These are phyloP conservation scores for Acleris sparsana DNA, from an alignment of 2,888 invertebrate species.

Conservation along the genomic window DNA sequence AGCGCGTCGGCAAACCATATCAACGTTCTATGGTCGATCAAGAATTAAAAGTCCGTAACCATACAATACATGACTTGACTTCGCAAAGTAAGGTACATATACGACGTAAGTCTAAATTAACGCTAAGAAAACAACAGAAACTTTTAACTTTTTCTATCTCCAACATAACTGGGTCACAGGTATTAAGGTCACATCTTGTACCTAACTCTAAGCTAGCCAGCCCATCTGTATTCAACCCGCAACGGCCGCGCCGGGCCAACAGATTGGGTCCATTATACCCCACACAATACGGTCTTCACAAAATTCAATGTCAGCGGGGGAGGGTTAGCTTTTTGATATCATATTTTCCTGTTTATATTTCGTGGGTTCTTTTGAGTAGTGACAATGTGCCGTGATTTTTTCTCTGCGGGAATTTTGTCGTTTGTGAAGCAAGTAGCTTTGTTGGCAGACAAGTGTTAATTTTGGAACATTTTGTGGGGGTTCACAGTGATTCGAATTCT, in stretches of 20 bases:
- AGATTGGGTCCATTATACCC: slow-evolving; percentile 26
- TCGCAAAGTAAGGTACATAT: no score
- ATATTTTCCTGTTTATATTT: slow-evolving; percentile 29
- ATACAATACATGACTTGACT: no score
- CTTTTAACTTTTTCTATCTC: background rate
- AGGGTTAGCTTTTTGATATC: slow-evolving; percentile 17
- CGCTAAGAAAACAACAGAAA: no score
- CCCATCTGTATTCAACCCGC: slow-evolving; percentile 18
- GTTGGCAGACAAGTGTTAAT: no score
- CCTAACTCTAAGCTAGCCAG: slow-evolving; percentile 1
- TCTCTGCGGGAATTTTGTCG: background rate
- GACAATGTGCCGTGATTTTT: slow-evolving; percentile 11
- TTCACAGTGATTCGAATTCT: no score
- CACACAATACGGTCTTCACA: slow-evolving; percentile 13
- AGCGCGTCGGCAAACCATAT: no score
- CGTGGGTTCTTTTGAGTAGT: slow-evolving; percentile 1
- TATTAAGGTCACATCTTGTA: slow-evolving; percentile 7
- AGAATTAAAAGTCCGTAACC: no score
- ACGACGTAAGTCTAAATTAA: no score
- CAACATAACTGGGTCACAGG: slow-evolving; percentile 11
- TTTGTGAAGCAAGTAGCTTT: no score
- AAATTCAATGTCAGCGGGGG: slow-evolving; percentile 21
- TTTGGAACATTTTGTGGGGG: no score
- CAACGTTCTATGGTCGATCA: no score
- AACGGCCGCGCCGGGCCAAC: slow-evolving; percentile 5